phyloP scores from a whole-genome alignment of 23 tunicate genomes.

The Pegea sp. region DNA sequence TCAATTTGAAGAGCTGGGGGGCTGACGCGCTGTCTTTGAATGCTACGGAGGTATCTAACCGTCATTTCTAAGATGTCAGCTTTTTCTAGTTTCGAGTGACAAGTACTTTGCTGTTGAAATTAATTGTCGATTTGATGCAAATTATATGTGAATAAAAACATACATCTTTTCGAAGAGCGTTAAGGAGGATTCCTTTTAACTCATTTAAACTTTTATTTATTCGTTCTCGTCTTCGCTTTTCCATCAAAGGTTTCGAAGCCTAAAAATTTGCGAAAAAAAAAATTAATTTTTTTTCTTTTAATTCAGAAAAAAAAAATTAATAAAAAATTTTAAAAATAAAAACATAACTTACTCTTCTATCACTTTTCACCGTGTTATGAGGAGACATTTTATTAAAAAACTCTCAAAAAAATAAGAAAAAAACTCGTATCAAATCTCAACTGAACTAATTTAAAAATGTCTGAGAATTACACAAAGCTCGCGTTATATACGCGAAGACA shows the following conservation, averaged over 20 bases:
- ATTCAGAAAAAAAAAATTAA: too few species aligned
- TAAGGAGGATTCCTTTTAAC: slow-evolving; percentile 47
- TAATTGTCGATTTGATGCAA: neutral
- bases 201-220: slow-evolving; percentile 72
- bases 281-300: too few species aligned
- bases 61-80: slow-evolving; percentile 99
- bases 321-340: too few species aligned
- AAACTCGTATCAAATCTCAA: too few species aligned
- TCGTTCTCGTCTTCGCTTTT: slow-evolving; percentile 73
- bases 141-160: neutral
- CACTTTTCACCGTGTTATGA: too few species aligned
- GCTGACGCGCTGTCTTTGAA: slow-evolving; percentile 52
- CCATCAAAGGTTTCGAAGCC: slow-evolving; percentile 85
- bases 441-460: too few species aligned
- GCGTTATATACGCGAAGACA: too few species aligned
- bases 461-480: too few species aligned
- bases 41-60: slow-evolving; percentile 72
- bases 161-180: slow-evolving; percentile 75
- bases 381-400: too few species aligned
- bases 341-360: too few species aligned
- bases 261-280: too few species aligned
- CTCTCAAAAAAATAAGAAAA: too few species aligned
- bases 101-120: slow-evolving; percentile 49
- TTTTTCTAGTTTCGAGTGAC: slow-evolving; percentile 94
- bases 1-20: slow-evolving; percentile 35